Evolutionary conservation across 1,140 invertebrate genomes (phyloP), one percentile per base, ranked within the genome.

Genomic region (Teleopsis dalmanni): DNA sequence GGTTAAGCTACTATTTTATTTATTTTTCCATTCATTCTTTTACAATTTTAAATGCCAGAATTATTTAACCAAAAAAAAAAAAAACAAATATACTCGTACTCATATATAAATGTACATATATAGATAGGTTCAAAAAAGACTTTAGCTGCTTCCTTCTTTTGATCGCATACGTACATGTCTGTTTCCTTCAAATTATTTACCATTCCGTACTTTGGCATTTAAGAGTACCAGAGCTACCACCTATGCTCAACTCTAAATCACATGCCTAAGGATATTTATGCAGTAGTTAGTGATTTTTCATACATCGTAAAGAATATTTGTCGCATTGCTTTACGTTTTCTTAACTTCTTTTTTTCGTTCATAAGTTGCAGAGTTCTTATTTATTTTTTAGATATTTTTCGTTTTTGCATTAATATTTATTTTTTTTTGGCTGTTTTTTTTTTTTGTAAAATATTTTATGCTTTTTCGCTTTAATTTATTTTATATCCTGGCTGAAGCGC

Each of bases 211-310:
- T 7, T 29, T 8, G 13, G 27, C 27, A 8, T 29, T 29, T 29
- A 29, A 29, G 27, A 7, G 27, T 7, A 29, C 27, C 13, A 16
- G 29, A 42, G n/a, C 25, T 23, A 22, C 37, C 22, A 23, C 37
- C 21, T 23, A 5, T 23, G 37, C 26, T 11, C 11, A 10, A 29
- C 13, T n/a, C 31, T 16, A 19, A 4, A 23, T 22, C 42, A 34
- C 19, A 45, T 45, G 42, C 29, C 44, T 33, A 3, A 11, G 8
- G 18, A 21, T 46, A 23, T 46, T 46, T 46, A 46, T 46, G 44
- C 31, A 29, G 44, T 45, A 46, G 44, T 46, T 46, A 46, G 44
- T 23, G 41, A 43, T 43, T 43, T 43, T 43, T 43, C 41, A 43
- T 43, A 43, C 26, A 31, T 43, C 41, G 22, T 43, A 43, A 43